These are phyloP conservation scores for Pristionchus fissidentatus DNA, from an alignment of 2,888 invertebrate genomes.

Conservation along the genomic window DNA sequence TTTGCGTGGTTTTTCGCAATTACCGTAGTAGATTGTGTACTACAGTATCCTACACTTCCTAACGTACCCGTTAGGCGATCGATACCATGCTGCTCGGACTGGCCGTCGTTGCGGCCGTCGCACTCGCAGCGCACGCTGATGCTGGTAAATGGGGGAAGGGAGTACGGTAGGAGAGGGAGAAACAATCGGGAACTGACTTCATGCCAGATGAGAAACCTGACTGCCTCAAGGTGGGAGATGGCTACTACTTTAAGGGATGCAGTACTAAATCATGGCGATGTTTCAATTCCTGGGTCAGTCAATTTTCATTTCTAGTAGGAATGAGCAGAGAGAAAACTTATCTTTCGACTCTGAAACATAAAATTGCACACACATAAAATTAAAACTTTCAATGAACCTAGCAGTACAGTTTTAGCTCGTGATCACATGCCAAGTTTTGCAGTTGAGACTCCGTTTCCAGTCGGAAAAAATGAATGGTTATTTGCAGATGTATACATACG, in stretches of 20 bases:
- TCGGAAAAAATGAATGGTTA: not conserved
- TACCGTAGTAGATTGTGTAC: too few relatives aligned
- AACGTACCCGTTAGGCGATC: too few relatives aligned
- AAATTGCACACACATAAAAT: too few relatives aligned
- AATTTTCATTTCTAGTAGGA: not conserved
- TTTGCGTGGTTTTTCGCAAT: too few relatives aligned
- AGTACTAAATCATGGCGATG: constrained; percentile 41
- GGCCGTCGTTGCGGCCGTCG: constrained; percentile 43
- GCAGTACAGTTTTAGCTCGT: too few relatives aligned
- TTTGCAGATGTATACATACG: constrained; percentile 40
- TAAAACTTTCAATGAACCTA: too few relatives aligned
- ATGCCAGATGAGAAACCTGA: constrained; percentile 42
- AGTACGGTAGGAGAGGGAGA: not conserved
- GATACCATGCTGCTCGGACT: constrained; percentile 43
- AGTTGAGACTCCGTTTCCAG: too few relatives aligned
- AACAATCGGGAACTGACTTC: not conserved
- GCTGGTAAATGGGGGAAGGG: not conserved
- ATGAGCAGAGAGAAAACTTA: too few relatives aligned
- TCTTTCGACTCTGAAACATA: too few relatives aligned
- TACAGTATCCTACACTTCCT: too few relatives aligned
- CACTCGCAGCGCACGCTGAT: not conserved
- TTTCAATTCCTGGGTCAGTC: constrained; percentile 34
- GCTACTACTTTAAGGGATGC: constrained; percentile 48
- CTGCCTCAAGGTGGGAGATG: constrained; percentile 37
- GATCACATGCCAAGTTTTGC: too few relatives aligned